A percentile compares a stretch with the other conserved stretches of the same genome.
phyloP scores from a whole-genome alignment of 2,888 invertebrate genomes.

The Harpalus rufipes region DNA sequence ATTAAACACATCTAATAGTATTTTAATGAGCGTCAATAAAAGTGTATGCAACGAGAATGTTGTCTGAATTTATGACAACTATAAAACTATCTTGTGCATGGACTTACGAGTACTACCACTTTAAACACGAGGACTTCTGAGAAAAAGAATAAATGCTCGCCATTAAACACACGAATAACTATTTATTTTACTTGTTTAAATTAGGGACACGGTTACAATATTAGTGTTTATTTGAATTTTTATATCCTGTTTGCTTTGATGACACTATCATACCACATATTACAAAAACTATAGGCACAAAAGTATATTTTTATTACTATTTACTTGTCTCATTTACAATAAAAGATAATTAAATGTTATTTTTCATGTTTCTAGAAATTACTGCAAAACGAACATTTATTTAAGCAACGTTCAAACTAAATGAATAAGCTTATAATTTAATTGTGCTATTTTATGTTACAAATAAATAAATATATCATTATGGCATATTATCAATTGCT shows the following conservation, averaged over 20 bases:
- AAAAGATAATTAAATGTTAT: background rate
- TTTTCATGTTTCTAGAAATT: background rate
- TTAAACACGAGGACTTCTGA: conserved; percentile 29
- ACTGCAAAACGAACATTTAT: background rate
- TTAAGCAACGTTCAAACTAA: background rate
- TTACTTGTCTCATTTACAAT: background rate
- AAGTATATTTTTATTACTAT: background rate
- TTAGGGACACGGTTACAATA: background rate
- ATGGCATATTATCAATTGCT: too few relatives aligned
- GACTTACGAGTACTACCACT: conserved; percentile 35
- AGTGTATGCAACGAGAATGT: conserved; percentile 45
- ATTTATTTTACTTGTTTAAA: conserved; percentile 40
- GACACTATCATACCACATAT: background rate
- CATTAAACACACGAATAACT: conserved; percentile 25
- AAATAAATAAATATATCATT: too few relatives aligned
- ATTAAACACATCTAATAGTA: conserved; percentile 66
- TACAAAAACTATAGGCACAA: background rate
- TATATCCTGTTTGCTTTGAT: background rate
- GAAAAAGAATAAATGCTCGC: conserved; percentile 35
- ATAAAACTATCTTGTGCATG: conserved; percentile 44
- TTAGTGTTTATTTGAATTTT: conserved; percentile 7
- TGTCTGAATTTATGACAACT: conserved; percentile 50
- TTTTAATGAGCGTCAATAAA: conserved; percentile 57
- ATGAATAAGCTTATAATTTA: too few relatives aligned
- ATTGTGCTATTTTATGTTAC: too few relatives aligned